Evolutionary conservation across 2,888 invertebrate species (phyloP), one percentile per base, ranked within the genome.

Genomic region (Habrosyne pyritoides): DNA sequence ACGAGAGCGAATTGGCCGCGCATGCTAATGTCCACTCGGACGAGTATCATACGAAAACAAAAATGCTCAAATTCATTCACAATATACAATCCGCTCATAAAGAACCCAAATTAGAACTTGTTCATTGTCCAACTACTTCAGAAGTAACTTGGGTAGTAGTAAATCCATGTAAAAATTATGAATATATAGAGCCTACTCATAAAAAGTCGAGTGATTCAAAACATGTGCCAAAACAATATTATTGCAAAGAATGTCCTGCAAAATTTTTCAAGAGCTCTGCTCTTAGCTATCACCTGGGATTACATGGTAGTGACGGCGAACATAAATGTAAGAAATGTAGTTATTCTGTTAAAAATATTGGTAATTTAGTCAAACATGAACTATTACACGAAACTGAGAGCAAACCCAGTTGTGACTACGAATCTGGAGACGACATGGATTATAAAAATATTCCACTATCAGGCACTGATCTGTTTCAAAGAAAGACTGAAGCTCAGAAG

Each of bases 31-130:
- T 97, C 0, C 98, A 98, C 77, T 94, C 95, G 0, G 94, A 94
- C 49, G 96, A 96, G 73, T 97, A 97, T 81, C 96, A 97, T 79
- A 95, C 96, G 26, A 94, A 96, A 77, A 96, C 96, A 7, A 95
- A 94, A 75, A 94, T 94, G 75, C 86, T 97, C 18, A 94, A 95
- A 64, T 93, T 93, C 36, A 90, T 94, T 63, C 95, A 96, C 73
- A 93, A 93, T 33, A 93, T 94, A 28, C 95, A 95, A 67, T 86
- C 94, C 0, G 90, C 94, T 36, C 94, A 95, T 75, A 94, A 94
- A 51, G 95, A 95, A 57, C 96, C 96, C 7, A 90, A 93, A 57
- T 70, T 95, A 50, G 89, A 93, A 60, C 89, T 86, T 22, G 76
- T 83, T 48, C 86, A 84, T 47, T 83, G 78, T 66, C 71, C 80